Evolutionary conservation across 2,797 vertebrate species (phyloP).

Genomic region (Melanotaenia boesemani): DNA sequence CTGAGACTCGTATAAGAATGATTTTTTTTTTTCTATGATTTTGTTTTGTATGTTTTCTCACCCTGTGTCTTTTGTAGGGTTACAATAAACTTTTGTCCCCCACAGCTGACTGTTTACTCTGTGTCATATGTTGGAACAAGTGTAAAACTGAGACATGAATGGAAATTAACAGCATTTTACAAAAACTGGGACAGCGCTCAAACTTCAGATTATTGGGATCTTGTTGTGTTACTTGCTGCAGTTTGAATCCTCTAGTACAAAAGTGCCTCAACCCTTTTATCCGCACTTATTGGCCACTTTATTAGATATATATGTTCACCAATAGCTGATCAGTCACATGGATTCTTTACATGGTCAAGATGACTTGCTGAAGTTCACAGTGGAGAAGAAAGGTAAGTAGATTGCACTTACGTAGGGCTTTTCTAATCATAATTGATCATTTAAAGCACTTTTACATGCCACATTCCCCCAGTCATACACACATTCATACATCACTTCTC

Average conservation of each 20-base stretch:
- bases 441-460: neutral
- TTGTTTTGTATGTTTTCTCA: slow-evolving; percentile 69
- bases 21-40: slow-evolving; percentile 61
- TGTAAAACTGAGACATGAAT: neutral
- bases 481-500: too few species aligned
- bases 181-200: neutral
- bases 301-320: neutral
- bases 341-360: neutral
- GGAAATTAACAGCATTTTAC: neutral
- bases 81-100: slow-evolving; percentile 83
- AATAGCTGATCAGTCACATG: neutral
- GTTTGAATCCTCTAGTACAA: neutral
- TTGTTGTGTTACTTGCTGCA: neutral
- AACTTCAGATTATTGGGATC: neutral
- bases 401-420: too few species aligned
- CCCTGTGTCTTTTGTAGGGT: slow-evolving; percentile 82
- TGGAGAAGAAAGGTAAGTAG: too few species aligned
- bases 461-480: too few species aligned
- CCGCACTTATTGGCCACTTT: neutral
- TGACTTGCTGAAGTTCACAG: neutral
- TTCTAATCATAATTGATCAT: neutral
- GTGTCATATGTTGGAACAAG: neutral
- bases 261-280: neutral
- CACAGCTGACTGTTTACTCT: slow-evolving; percentile 3
- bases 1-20: slow-evolving; percentile 75